phyloP scores from a whole-genome alignment of 1,140 invertebrate species.

The Lutraria rhynchaena region DNA sequence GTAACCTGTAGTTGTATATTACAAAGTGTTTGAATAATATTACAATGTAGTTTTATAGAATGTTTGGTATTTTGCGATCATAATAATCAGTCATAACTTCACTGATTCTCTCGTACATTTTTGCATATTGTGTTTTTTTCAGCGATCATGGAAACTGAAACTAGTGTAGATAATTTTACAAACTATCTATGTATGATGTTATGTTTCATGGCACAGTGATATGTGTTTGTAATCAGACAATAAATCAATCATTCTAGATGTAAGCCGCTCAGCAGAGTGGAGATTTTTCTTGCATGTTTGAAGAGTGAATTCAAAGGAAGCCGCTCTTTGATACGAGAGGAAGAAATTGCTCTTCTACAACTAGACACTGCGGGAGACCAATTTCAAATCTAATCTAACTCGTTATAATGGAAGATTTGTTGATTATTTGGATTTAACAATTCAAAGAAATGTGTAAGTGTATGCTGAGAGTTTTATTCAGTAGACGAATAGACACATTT shows the following conservation, averaged over 20 bases:
- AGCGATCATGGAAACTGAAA: background rate
- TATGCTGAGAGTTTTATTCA: background rate
- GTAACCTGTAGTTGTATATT: too few species aligned
- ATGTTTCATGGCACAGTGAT: background rate
- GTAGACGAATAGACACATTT: background rate
- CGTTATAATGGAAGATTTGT: conserved; percentile 31
- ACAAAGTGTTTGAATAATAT: too few species aligned
- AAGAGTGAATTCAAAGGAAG: conserved; percentile 40
- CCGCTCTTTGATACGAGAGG: conserved; percentile 40
- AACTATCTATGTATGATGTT: background rate
- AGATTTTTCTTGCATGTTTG: conserved; percentile 42
- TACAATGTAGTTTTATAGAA: too few species aligned
- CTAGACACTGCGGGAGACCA: conserved; percentile 31
- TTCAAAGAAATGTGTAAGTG: conserved; percentile 50
- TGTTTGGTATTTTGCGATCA: too few species aligned
- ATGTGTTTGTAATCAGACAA: conserved; percentile 16
- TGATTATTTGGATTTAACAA: conserved; percentile 50
- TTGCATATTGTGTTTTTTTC: background rate
- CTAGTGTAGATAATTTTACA: background rate
- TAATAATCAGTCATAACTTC: too few species aligned
- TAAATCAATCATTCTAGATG: conserved; percentile 34
- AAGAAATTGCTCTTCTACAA: conserved; percentile 19
- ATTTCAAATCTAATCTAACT: conserved; percentile 34
- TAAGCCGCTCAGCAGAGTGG: conserved; percentile 12
- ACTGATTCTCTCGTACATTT: too few species aligned